These are phyloP conservation scores for Cochlearius cochlearius DNA, from an alignment of 2,113 vertebrate species.

Conservation along the genomic window DNA sequence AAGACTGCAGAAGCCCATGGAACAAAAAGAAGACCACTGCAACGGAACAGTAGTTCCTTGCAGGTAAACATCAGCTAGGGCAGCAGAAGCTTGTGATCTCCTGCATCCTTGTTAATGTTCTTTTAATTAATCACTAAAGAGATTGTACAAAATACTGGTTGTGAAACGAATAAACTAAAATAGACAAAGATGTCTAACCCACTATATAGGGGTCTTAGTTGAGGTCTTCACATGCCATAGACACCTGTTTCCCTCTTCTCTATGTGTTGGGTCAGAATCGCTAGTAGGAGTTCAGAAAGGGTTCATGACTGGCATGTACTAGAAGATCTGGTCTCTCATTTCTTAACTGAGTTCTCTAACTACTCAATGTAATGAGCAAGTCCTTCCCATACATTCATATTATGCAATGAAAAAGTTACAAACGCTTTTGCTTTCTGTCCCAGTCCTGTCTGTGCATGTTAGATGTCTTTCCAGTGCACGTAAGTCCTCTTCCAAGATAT, in stretches of 20 bases:
- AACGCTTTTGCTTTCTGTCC: not conserved
- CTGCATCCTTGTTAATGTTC: not conserved
- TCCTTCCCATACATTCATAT: not conserved
- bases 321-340: not conserved
- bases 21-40: not conserved
- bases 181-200: not conserved
- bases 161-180: not conserved
- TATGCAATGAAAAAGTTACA: not conserved
- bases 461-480: not conserved
- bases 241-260: not conserved
- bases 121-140: not conserved
- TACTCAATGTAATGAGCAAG: not conserved
- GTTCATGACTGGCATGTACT: not conserved
- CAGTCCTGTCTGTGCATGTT: not conserved
- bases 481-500: not conserved
- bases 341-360: not conserved
- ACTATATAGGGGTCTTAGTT: accelerated
- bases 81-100: not conserved
- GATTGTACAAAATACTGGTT: not conserved
- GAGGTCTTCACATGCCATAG: not conserved
- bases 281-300: not conserved
- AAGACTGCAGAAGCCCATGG: not conserved
- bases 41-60: not conserved
- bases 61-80: not conserved
- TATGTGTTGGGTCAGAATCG: accelerated